These are phyloP conservation scores for Panulirus ornatus DNA, from an alignment of 1,140 invertebrate genomes.

Conservation along the genomic window DNA sequence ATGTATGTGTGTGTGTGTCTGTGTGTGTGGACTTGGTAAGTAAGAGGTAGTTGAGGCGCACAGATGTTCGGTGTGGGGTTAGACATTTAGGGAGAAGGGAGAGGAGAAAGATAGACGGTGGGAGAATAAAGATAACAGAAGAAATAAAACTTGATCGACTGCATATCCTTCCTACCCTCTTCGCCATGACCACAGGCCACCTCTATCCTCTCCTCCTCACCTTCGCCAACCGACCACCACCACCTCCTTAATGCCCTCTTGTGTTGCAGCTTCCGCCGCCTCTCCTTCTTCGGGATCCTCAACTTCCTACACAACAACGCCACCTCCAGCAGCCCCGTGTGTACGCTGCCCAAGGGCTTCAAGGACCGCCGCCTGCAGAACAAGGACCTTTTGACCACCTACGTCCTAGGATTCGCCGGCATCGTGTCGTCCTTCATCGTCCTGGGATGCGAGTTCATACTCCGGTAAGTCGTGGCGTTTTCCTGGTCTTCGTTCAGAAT, in stretches of 20 bases:
- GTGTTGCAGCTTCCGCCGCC: constrained; percentile 56
- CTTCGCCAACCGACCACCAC: neutral
- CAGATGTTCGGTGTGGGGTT: too few relatives aligned
- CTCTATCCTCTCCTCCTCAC: neutral
- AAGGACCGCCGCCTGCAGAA: constrained; percentile 87
- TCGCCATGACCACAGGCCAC: neutral
- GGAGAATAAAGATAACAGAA: too few relatives aligned
- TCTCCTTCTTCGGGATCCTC: constrained; percentile 67
- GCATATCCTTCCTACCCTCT: too few relatives aligned
- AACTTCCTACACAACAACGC: constrained; percentile 66
- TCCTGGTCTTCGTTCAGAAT: neutral
- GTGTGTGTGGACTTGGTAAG: too few relatives aligned
- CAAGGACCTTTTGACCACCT: constrained; percentile 85
- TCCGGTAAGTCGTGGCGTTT: constrained; percentile 35
- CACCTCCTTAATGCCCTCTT: neutral
- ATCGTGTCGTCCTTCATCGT: constrained; percentile 81
- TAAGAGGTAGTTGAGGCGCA: too few relatives aligned
- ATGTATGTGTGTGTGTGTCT: too few relatives aligned
- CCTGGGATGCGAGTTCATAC: constrained; percentile 83
- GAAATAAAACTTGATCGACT: too few relatives aligned
- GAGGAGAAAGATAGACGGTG: too few relatives aligned
- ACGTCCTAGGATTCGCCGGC: constrained; percentile 82
- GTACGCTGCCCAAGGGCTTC: constrained; percentile 87
- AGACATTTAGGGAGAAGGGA: too few relatives aligned
- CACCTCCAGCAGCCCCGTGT: constrained; percentile 84